Evolutionary conservation across 35 echinoderm and acorn worm genomes (phyloP), one percentile per base, ranked within the genome.

Genomic region (Diadema setosum): DNA sequence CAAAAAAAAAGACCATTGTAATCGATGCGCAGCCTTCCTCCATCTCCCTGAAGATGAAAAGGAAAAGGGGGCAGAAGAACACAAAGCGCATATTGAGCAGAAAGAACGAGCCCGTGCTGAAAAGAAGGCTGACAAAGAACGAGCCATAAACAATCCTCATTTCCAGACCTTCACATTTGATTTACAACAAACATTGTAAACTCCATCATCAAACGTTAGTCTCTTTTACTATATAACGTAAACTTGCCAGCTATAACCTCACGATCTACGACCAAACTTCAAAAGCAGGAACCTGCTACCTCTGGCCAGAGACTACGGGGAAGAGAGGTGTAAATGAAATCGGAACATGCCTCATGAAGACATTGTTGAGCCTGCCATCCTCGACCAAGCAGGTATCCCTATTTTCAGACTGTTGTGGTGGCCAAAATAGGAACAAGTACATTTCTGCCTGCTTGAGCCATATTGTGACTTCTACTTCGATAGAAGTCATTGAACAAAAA

Each of bases 361-460:
- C 11, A 37, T 17, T 75, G 3, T n/a, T 39, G 33, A 4, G 2
- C 2, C 42, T 75, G 37, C 18, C 37, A 3, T 4, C 3, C 5
- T 1, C 6, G 14, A 61, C 50, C 18, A 42, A 42, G 12, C 70
- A 89, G 15, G 75, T 89, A 35, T 40, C 32, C 8, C n/a, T 58
- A n/a, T 89, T 89, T 32, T 78, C 65, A 5, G 87, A 89, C 40
- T 59, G 70, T 40, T 89, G 87, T 57, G 42, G 75, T 0, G 87
- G 87, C 3, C 87, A 81, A 82, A 89, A 89, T 29, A 5, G 56
- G 0, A 89, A 89, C 42, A 42, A n/a, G 39, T 56, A 59, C 33
- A 31, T 89, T 6, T 48, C 86, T 6, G 70, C 86, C 20, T 44
- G 39, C 20, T 35, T 88, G 26, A 43, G 23, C 30, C 29, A 58